These are phyloP conservation scores for Hyposmocoma kahamanoa DNA, from an alignment of 1,140 invertebrate genomes.

Conservation along the genomic window DNA sequence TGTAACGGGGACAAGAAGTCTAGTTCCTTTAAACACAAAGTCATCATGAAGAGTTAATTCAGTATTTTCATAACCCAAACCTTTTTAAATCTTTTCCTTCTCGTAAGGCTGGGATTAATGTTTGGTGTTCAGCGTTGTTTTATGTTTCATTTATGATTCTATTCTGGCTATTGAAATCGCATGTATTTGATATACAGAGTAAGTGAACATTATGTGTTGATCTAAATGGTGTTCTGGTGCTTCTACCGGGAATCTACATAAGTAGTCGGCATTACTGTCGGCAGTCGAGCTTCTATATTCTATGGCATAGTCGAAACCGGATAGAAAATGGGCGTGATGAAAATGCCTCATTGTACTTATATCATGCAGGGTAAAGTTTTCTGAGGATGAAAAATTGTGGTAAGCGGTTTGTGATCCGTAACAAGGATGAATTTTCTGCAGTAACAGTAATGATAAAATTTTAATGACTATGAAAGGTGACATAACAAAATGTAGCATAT, in stretches of 20 bases:
- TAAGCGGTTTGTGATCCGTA: too few species aligned
- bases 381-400: conserved; percentile 49
- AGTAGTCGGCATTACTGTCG: conserved; percentile 42
- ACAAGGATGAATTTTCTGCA: conserved; percentile 58
- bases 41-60: too few species aligned
- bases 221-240: conserved; percentile 30
- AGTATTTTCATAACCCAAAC: background rate
- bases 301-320: too few species aligned
- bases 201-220: background rate
- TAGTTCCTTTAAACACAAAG: too few species aligned
- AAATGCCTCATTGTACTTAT: conserved; percentile 36
- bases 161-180: background rate
- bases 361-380: conserved; percentile 30
- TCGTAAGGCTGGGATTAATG: background rate
- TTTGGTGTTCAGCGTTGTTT: background rate
- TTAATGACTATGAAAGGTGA: too few species aligned
- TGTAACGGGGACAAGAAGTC: too few species aligned
- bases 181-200: background rate
- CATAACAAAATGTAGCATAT: too few species aligned
- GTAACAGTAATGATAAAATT: conserved; percentile 69
- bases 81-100: too few species aligned
- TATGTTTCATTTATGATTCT: background rate
- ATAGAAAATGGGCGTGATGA: too few species aligned
- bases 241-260: conserved; percentile 43
- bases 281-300: too few species aligned